phyloP scores from a whole-genome alignment of 2,888 invertebrate genomes.

The Parochlus steinenii region DNA sequence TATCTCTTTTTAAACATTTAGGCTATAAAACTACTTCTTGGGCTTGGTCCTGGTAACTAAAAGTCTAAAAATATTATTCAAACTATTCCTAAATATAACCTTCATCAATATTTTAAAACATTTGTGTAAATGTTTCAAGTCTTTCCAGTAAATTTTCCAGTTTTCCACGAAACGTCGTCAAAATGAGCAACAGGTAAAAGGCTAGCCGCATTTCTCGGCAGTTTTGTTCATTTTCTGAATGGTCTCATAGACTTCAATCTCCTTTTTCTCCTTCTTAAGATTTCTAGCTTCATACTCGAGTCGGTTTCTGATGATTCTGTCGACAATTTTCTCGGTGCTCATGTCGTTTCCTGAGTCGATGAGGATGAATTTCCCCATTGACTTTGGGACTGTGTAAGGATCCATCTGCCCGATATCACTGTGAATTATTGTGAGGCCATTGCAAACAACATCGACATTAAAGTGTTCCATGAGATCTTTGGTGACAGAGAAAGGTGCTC shows the following conservation, averaged over 20 bases:
- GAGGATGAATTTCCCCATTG: constrained; percentile 50
- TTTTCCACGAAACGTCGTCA: too few species aligned
- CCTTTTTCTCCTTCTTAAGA: constrained; percentile 80
- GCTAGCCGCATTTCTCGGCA: too few species aligned
- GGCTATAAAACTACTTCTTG: too few species aligned
- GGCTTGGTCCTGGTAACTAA: too few species aligned
- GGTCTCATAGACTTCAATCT: constrained; percentile 41
- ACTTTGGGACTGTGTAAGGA: constrained; percentile 77
- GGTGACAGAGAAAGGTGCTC: constrained; percentile 89
- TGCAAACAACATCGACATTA: constrained; percentile 76
- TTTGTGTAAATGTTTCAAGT: too few species aligned
- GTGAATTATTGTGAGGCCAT: constrained; percentile 66
- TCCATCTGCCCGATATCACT: constrained; percentile 57
- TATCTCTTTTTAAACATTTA: too few species aligned
- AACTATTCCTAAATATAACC: too few species aligned
- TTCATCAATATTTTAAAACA: too few species aligned
- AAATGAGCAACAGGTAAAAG: too few species aligned
- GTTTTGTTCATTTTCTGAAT: constrained; percentile 31
- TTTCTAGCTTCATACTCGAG: constrained; percentile 80
- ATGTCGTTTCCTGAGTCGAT: constrained; percentile 39
- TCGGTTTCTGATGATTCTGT: constrained; percentile 84
- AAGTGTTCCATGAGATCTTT: constrained; percentile 91
- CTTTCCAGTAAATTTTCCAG: too few species aligned
- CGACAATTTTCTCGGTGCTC: constrained; percentile 92
- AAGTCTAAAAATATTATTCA: too few species aligned